A percentile compares a stretch with the other conserved stretches of the same genome.
phyloP scores from a whole-genome alignment of 2,113 vertebrate genomes.

The Engraulis encrasicolus region DNA sequence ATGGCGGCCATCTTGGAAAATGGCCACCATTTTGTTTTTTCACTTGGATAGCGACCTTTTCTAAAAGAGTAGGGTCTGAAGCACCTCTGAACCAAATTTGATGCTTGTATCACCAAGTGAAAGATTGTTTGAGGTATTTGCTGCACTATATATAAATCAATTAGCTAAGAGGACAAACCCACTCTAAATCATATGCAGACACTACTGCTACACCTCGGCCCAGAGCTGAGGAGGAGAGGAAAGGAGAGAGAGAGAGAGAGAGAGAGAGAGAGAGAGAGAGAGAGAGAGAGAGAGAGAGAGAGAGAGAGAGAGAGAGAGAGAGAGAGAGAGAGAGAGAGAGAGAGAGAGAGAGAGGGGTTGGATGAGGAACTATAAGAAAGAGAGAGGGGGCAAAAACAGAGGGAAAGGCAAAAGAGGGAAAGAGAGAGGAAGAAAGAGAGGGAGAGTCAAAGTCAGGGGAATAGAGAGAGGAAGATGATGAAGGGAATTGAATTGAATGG shows the following conservation, averaged over 20 bases:
- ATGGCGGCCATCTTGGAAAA: too few species aligned
- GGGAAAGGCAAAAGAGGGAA: too few species aligned
- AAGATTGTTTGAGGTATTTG: too few species aligned
- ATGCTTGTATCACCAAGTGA: too few species aligned
- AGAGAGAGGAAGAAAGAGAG: not conserved
- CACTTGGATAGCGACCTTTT: too few species aligned
- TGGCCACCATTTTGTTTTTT: too few species aligned
- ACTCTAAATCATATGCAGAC: conserved; percentile 68
- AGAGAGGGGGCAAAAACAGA: not conserved
- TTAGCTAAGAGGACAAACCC: conserved; percentile 77
- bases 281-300: not conserved
- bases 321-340: not conserved
- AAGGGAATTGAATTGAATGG: not conserved
- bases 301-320: not conserved
- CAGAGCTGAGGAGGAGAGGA: conserved; percentile 38
- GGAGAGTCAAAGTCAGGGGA: not conserved
- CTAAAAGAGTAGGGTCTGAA: too few species aligned
- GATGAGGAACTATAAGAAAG: not conserved
- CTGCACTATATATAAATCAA: too few species aligned
- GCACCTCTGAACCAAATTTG: too few species aligned
- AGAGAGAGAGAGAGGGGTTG: not conserved
- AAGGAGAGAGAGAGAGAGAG: conserved; percentile 28
- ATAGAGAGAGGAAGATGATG: not conserved
- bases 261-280: not conserved
- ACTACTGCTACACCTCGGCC: too few species aligned